A percentile compares a stretch with the other conserved stretches of the same genome.
Evolutionary conservation across 2,888 invertebrate genomes (phyloP).

Genomic region (Oeneis ivallda): DNA sequence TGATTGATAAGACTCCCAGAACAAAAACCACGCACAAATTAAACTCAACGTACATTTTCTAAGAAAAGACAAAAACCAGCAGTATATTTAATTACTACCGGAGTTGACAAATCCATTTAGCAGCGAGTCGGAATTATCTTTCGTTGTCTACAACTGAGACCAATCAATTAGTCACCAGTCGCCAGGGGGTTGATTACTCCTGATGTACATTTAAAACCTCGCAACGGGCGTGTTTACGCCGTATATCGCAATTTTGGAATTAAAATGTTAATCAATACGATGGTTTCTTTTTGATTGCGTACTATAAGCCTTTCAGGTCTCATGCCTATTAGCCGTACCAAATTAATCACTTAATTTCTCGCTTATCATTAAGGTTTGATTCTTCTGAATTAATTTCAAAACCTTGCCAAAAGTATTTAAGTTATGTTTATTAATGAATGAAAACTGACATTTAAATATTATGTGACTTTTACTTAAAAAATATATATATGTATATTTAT

Average conservation of each 20-base stretch:
- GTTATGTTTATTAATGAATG: not conserved
- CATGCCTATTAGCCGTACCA: not conserved
- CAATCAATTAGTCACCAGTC: constrained; percentile 72
- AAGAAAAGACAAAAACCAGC: constrained; percentile 57
- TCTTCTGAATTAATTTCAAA: not conserved
- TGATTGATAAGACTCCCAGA: constrained; percentile 39
- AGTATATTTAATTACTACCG: constrained; percentile 73
- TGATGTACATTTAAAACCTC: constrained; percentile 50
- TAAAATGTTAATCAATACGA: constrained; percentile 1
- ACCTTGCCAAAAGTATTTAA: not conserved
- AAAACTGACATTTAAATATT: not conserved
- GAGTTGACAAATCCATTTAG: constrained; percentile 78
- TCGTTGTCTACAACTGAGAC: constrained; percentile 74
- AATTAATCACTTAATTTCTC: constrained; percentile 6
- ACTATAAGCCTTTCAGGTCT: not conserved
- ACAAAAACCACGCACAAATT: constrained; percentile 48
- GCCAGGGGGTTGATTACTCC: constrained; percentile 69
- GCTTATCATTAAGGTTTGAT: not conserved
- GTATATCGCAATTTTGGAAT: constrained; percentile 9
- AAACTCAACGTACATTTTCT: constrained; percentile 47
- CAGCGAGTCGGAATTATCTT: constrained; percentile 68
- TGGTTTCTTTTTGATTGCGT: constrained; percentile 10
- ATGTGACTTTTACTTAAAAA: too few species aligned
- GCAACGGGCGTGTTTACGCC: constrained; percentile 20
- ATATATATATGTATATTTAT: too few species aligned